A percentile compares a stretch with the other conserved stretches of the same genome.
Evolutionary conservation across 1,140 invertebrate genomes (phyloP).

Genomic region (Agrypnia vestita): DNA sequence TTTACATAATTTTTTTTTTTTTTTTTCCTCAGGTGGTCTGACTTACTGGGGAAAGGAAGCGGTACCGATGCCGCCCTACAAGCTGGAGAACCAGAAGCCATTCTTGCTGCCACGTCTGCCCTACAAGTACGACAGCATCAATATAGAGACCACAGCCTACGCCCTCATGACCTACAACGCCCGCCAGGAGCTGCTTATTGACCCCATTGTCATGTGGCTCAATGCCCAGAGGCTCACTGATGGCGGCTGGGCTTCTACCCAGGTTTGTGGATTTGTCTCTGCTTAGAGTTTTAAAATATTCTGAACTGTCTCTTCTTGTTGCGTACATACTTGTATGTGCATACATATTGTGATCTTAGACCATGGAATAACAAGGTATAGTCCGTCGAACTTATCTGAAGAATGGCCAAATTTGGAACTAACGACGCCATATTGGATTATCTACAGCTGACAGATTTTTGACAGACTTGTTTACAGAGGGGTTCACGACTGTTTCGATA

Average conservation of each 20-base stretch:
- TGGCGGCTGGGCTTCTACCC: slow-evolving; percentile 95
- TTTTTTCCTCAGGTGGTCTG: slow-evolving; percentile 76
- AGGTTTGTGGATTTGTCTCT: slow-evolving; percentile 72
- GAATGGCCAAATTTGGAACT: no score
- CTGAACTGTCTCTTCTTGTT: no score
- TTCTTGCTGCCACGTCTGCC: slow-evolving; percentile 90
- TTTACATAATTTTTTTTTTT: no score
- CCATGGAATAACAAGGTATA: no score
- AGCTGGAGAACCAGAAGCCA: slow-evolving; percentile 92
- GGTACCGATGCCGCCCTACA: slow-evolving; percentile 85
- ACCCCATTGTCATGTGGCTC: slow-evolving; percentile 93
- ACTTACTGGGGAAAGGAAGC: slow-evolving; percentile 88
- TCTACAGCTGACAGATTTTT: no score
- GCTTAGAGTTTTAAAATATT: not conserved
- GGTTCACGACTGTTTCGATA: no score
- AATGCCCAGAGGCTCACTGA: slow-evolving; percentile 93
- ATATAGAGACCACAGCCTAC: slow-evolving; percentile 94
- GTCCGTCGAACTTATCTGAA: no score
- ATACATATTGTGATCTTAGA: no score
- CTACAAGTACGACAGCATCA: slow-evolving; percentile 91
- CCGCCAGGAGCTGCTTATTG: slow-evolving; percentile 84
- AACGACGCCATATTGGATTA: no score
- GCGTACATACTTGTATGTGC: no score
- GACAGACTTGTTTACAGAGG: no score
- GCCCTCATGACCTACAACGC: slow-evolving; percentile 92